phyloP scores from a whole-genome alignment of 2,888 invertebrate genomes.

The Torymus texanus region DNA sequence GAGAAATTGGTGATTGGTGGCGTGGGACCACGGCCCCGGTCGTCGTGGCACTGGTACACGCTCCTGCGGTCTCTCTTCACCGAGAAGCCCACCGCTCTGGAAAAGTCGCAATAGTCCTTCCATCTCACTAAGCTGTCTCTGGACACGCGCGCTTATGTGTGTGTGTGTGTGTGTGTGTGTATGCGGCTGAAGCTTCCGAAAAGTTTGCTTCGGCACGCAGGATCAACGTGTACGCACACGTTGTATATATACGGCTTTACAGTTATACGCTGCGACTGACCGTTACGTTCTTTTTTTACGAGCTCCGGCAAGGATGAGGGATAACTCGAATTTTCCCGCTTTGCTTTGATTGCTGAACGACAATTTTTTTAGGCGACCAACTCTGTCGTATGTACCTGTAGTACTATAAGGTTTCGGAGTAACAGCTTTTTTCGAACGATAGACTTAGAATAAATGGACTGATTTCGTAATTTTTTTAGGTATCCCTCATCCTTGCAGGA shows the following conservation, averaged over 20 bases:
- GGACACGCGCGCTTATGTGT: too few species aligned
- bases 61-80: conserved; percentile 72
- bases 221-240: too few species aligned
- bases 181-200: too few species aligned
- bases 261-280: too few species aligned
- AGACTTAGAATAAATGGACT: background rate
- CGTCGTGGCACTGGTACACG: conserved; percentile 54
- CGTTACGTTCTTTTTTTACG: background rate
- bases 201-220: too few species aligned
- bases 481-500: conserved; percentile 21
- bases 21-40: background rate
- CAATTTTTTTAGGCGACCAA: too few species aligned
- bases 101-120: conserved; percentile 61
- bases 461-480: background rate
- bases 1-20: conserved; percentile 14
- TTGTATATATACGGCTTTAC: too few species aligned
- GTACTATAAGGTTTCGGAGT: too few species aligned
- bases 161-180: too few species aligned
- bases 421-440: too few species aligned
- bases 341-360: too few species aligned
- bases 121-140: conserved; percentile 20
- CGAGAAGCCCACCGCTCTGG: conserved; percentile 72
- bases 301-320: background rate
- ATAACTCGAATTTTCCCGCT: background rate
- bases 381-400: too few species aligned